phyloP scores from a whole-genome alignment of 2,113 vertebrate genomes.

The Haplotaxodon microlepis region DNA sequence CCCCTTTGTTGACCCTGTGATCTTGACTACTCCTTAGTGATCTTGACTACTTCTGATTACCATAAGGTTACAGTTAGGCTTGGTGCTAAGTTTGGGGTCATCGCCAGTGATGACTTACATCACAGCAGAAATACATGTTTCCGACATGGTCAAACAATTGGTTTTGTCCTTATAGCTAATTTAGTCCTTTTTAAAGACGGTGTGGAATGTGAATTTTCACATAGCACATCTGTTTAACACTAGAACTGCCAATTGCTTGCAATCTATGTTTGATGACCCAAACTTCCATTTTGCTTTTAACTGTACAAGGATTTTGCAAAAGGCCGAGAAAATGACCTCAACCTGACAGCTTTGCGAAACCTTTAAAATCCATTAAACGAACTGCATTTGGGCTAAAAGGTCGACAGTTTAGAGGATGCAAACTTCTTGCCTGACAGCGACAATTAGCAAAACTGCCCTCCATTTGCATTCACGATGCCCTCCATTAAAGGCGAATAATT shows the following conservation, averaged over 20 bases:
- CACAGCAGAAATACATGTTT: neutral
- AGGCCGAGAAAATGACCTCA: neutral
- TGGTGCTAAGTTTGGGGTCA: neutral
- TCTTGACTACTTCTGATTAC: neutral
- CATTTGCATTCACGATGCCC: constrained; percentile 12
- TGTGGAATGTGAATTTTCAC: neutral
- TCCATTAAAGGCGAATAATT: constrained; percentile 9
- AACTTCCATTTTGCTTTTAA: neutral
- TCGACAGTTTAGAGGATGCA: neutral
- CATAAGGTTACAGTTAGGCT: neutral
- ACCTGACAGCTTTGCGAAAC: neutral
- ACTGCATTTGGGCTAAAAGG: neutral
- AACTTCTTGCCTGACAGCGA: neutral
- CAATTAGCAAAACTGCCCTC: constrained; percentile 30
- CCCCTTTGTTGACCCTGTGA: neutral
- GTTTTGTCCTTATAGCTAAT: neutral
- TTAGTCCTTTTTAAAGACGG: neutral
- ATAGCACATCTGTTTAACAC: neutral
- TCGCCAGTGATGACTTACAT: neutral
- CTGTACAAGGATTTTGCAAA: neutral
- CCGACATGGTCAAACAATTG: neutral
- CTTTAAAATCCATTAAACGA: constrained; percentile 16
- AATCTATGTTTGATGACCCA: neutral
- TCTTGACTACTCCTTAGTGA: neutral
- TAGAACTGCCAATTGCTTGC: neutral